Evolutionary conservation across 2,113 vertebrate species (phyloP).

Genomic region (Cyprinus carpio): DNA sequence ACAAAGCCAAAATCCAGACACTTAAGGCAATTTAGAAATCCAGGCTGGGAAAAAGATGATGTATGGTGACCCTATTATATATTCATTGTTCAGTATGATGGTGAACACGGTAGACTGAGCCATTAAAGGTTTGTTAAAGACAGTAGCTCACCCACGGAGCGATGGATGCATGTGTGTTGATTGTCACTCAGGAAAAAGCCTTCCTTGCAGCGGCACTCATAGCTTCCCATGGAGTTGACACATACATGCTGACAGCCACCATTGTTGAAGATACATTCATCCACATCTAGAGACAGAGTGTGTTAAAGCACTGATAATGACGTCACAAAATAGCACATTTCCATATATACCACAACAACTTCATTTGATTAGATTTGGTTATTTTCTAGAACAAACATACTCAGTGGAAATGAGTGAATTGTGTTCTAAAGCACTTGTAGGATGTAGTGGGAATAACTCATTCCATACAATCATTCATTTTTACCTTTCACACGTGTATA

Average conservation of each 20-base stretch:
- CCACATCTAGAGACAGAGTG: constrained; percentile 80
- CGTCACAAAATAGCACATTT: not conserved
- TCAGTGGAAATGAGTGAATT: not conserved
- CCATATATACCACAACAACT: too few relatives aligned
- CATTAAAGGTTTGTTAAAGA: constrained; percentile 12
- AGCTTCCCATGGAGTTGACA: constrained; percentile 93
- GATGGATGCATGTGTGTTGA: constrained; percentile 98
- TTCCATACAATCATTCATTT: not conserved
- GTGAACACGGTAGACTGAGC: not conserved
- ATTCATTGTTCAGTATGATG: not conserved
- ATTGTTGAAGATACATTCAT: constrained; percentile 93
- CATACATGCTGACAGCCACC: constrained; percentile 95
- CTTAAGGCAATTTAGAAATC: not conserved
- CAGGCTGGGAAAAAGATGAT: not conserved
- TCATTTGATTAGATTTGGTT: not conserved
- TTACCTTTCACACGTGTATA: not conserved
- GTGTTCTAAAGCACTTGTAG: not conserved
- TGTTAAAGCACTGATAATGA: not conserved
- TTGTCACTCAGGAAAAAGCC: constrained; percentile 98
- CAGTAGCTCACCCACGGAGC: constrained; percentile 85
- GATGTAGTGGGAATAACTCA: not conserved
- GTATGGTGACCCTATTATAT: not conserved
- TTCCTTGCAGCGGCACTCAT: constrained; percentile 91
- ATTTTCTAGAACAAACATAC: not conserved
- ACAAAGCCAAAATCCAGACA: not conserved